phyloP scores from a whole-genome alignment of 2,113 vertebrate species.

The Lepisosteus oculatus region DNA sequence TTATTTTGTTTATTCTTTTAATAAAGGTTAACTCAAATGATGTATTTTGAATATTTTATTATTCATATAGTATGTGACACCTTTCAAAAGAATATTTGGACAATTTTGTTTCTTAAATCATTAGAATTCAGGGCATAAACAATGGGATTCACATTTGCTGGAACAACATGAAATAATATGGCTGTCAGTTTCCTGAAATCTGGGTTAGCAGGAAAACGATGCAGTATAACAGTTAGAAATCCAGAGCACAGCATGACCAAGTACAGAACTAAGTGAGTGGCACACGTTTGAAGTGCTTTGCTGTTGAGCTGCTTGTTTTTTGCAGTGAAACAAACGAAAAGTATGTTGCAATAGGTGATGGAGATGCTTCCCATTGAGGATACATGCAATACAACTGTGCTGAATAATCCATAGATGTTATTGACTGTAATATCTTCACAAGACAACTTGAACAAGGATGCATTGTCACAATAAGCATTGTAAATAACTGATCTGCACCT shows the following conservation, averaged over 20 bases:
- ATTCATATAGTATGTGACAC: too few species aligned
- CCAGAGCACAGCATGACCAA: slow-evolving; percentile 32
- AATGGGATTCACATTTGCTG: slow-evolving; percentile 34
- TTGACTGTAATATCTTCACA: too few species aligned
- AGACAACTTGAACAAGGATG: too few species aligned
- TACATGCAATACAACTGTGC: slow-evolving; percentile 21
- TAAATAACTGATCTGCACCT: slow-evolving; percentile 39
- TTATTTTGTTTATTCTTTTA: too few species aligned
- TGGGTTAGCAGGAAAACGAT: slow-evolving; percentile 34
- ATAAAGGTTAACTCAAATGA: too few species aligned
- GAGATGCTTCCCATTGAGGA: slow-evolving; percentile 32
- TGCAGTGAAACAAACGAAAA: slow-evolving; percentile 24
- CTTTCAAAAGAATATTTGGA: slow-evolving; percentile 11
- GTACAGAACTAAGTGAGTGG: slow-evolving; percentile 46
- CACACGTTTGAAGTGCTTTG: slow-evolving; percentile 49
- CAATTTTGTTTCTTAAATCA: slow-evolving; percentile 32
- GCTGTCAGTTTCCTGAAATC: slow-evolving; percentile 37
- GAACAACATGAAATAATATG: slow-evolving; percentile 36
- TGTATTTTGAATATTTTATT: too few species aligned
- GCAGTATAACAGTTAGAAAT: slow-evolving; percentile 23
- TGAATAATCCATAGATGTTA: slow-evolving; percentile 41
- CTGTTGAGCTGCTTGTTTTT: slow-evolving; percentile 30
- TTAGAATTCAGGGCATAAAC: slow-evolving; percentile 55
- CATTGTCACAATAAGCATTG: slow-evolving; percentile 52
- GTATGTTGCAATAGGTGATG: slow-evolving; percentile 50